Conservation (phyloP, 2,888 invertebrate genomes). For the Eupsilia transversa region DNA sequence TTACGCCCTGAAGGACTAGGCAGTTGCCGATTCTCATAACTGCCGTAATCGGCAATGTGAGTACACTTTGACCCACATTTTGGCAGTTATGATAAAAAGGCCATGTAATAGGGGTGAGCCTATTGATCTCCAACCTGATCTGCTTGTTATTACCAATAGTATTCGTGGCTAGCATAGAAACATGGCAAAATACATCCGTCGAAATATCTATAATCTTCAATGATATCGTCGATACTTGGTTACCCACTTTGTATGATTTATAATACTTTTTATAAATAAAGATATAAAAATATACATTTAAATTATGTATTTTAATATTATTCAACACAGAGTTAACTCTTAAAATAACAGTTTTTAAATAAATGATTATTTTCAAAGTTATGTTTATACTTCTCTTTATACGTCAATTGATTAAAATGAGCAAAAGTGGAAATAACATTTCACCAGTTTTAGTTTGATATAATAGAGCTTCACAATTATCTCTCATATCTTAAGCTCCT, state of each 20-base stretch:
- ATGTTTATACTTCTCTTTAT: conserved; percentile 58
- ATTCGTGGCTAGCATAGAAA: conserved; percentile 63
- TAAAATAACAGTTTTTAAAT: conserved; percentile 83
- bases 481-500: conserved; percentile 69
- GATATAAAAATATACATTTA: conserved; percentile 89
- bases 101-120: not conserved
- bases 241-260: conserved; percentile 78
- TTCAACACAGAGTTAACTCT: conserved; percentile 85
- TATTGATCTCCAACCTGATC: conserved; percentile 11
- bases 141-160: conserved; percentile 47
- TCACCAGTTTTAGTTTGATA: conserved; percentile 63
- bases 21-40: not conserved
- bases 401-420: conserved; percentile 70
- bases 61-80: not conserved
- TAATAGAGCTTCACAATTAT: conserved; percentile 56
- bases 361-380: conserved; percentile 69
- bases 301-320: conserved; percentile 85
- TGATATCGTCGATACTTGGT: conserved; percentile 76
- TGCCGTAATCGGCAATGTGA: not conserved
- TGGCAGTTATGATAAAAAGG: not conserved
- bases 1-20: not conserved
- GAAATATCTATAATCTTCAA: conserved; percentile 67
- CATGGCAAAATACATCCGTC: conserved; percentile 60
- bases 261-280: conserved; percentile 88
- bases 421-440: conserved; percentile 65